Evolutionary conservation across 2,113 vertebrate species (phyloP).

Genomic region (Gadus chalcogrammus): DNA sequence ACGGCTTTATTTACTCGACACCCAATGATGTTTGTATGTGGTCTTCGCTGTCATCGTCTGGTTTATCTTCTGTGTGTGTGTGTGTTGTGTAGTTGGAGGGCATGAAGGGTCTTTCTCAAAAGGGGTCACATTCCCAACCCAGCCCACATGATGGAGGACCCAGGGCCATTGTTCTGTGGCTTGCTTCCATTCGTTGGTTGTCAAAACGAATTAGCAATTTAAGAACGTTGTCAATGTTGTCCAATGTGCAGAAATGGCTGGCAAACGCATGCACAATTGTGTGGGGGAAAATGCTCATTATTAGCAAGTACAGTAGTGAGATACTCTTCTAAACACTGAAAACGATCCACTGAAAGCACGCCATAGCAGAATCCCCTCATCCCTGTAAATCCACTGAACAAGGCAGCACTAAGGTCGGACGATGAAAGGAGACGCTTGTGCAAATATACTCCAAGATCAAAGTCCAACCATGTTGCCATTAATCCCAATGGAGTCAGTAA

Average conservation of each 20-base stretch:
- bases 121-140: slow-evolving; percentile 48
- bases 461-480: too few species aligned
- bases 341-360: too few species aligned
- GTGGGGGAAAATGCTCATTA: too few species aligned
- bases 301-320: too few species aligned
- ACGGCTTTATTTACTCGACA: slow-evolving; percentile 24
- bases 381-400: too few species aligned
- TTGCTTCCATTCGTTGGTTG: slow-evolving; percentile 48
- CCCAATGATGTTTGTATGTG: slow-evolving; percentile 4
- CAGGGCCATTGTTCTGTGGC: slow-evolving; percentile 36
- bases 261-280: too few species aligned
- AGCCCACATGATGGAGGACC: slow-evolving; percentile 32
- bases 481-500: too few species aligned
- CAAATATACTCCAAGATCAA: too few species aligned
- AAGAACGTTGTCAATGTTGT: slow-evolving; percentile 22
- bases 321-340: too few species aligned
- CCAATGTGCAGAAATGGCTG: slow-evolving; percentile 20
- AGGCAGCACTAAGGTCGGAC: too few species aligned
- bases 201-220: slow-evolving; percentile 18
- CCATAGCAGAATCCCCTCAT: too few species aligned
- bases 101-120: slow-evolving; percentile 36
- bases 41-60: neutral
- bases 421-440: too few species aligned
- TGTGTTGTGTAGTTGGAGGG: slow-evolving; percentile 26
- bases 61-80: neutral